phyloP scores from a whole-genome alignment of 2,888 invertebrate genomes.

The Melinopterus prodromus region DNA sequence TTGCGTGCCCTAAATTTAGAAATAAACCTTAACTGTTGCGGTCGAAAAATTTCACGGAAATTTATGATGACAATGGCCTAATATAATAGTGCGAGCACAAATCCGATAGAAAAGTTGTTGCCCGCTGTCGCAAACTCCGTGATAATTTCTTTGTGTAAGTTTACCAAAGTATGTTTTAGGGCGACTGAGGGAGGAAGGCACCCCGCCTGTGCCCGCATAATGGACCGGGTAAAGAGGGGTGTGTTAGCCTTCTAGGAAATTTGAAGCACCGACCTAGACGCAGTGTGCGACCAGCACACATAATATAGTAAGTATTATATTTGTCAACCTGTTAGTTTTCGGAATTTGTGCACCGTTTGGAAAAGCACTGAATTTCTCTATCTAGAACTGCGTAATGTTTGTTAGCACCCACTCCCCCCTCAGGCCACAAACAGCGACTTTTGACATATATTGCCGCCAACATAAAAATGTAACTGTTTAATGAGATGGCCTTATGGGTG shows the following conservation, averaged over 20 bases:
- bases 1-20: no score
- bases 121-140: background rate
- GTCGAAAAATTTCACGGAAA: no score
- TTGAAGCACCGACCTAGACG: background rate
- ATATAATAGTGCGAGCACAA: no score
- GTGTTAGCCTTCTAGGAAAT: background rate
- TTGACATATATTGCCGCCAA: no score
- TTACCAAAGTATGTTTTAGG: background rate
- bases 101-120: no score
- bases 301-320: background rate
- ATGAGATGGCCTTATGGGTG: no score
- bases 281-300: background rate
- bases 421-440: no score
- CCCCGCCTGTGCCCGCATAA: background rate
- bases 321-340: background rate
- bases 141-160: background rate
- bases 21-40: no score
- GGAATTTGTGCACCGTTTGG: background rate
- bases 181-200: background rate
- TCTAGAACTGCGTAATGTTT: background rate
- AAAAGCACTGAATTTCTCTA: background rate
- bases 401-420: background rate
- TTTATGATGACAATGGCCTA: no score
- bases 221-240: background rate
- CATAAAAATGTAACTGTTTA: no score